Conservation (phyloP, 2,888 invertebrate genomes). For the Scaptomyza reducta region DNA sequence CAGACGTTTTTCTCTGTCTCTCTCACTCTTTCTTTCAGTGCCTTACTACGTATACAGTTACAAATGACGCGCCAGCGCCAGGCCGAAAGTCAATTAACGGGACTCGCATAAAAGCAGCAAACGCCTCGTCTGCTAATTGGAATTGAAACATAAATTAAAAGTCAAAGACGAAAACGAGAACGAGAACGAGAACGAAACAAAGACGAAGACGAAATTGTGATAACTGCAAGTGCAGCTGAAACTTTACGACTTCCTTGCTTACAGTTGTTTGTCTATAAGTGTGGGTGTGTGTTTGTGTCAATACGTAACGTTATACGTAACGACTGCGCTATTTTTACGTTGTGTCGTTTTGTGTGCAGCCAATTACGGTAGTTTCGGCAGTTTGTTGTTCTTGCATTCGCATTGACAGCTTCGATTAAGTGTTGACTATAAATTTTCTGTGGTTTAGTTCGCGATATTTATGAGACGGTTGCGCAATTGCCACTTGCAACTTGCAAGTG, state of each 20-base stretch:
- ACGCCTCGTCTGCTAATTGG: slow-evolving; percentile 82
- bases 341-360: slow-evolving; percentile 60
- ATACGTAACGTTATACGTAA: slow-evolving; percentile 53
- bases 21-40: background rate
- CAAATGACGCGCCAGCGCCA: slow-evolving; percentile 75
- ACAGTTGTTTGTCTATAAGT: background rate
- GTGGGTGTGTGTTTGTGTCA: slow-evolving; percentile 14
- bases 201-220: slow-evolving; percentile 52
- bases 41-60: slow-evolving; percentile 65
- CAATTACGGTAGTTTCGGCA: slow-evolving; percentile 60
- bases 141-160: slow-evolving; percentile 84
- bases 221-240: slow-evolving; percentile 67
- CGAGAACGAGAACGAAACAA: slow-evolving; percentile 30
- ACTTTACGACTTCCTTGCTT: slow-evolving; percentile 66
- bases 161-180: slow-evolving; percentile 70
- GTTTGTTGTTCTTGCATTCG: slow-evolving; percentile 26
- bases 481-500: slow-evolving; percentile 44
- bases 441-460: slow-evolving; percentile 58
- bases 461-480: slow-evolving; percentile 54
- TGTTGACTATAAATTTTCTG: slow-evolving; percentile 81
- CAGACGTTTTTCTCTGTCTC: background rate
- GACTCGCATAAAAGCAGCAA: slow-evolving; percentile 66
- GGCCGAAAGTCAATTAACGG: slow-evolving; percentile 77
- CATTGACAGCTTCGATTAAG: slow-evolving; percentile 83
- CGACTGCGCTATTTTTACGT: slow-evolving; percentile 59